phyloP scores from a whole-genome alignment of 2,797 vertebrate species.

The Meriones psammophilus region DNA sequence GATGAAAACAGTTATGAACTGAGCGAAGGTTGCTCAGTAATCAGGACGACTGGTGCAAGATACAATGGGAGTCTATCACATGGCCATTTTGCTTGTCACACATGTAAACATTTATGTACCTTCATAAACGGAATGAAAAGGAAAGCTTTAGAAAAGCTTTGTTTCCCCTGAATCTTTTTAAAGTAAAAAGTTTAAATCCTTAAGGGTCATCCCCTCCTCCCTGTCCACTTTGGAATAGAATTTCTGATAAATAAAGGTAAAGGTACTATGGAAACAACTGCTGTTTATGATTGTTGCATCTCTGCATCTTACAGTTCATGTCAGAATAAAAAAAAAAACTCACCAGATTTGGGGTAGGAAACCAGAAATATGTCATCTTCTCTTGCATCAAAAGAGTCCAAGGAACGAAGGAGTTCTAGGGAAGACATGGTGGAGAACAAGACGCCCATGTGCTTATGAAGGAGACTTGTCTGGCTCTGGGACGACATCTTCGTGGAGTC shows the following conservation, averaged over 20 bases:
- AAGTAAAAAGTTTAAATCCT: neutral
- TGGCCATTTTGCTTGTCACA: conserved; percentile 24
- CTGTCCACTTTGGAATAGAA: neutral
- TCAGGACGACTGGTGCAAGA: neutral
- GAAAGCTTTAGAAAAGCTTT: neutral
- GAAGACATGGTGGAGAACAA: conserved; percentile 87
- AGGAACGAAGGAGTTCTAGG: conserved; percentile 85
- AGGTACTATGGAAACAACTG: neutral
- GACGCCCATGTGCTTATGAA: conserved; percentile 87
- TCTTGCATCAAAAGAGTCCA: conserved; percentile 86
- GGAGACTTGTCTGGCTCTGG: conserved; percentile 69
- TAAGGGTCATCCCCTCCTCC: neutral
- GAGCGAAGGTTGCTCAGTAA: neutral
- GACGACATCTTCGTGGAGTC: conserved; percentile 84
- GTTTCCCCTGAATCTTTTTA: conserved; percentile 19
- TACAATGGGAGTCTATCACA: neutral
- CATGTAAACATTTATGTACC: neutral
- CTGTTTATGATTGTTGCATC: neutral
- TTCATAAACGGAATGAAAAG: conserved; percentile 48
- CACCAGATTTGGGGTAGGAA: conserved; percentile 90
- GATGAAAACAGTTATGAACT: conserved; percentile 47
- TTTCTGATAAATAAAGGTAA: neutral
- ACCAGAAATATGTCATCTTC: conserved; percentile 90
- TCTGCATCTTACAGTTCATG: neutral
- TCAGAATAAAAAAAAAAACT: conserved; percentile 67